Base-by-base conservation (phyloP, 2,113 vertebrate species). In the Prochilodus magdalenae region DNA sequence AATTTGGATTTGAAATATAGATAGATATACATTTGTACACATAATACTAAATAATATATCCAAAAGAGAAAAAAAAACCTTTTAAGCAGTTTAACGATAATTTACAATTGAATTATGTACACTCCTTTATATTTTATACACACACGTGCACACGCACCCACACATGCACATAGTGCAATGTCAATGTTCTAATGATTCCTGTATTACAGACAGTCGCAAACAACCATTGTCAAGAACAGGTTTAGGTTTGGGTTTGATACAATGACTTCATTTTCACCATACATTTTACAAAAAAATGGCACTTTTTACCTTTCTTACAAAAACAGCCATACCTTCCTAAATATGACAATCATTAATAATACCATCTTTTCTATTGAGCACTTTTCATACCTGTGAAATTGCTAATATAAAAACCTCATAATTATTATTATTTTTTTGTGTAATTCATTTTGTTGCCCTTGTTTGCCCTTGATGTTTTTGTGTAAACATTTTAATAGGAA, bases 91-190 rank as follows among this genome's bases (percentile, higher is more conserved):
- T 94, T 95, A 95, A 93, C 95, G 89, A 93, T 94, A 91, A 96
- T 96, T 96, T 96, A 96, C 95, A 96, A 89, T 90, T 88, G 86
- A 85, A 87, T 95, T 89, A 95, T 96, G 91, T 96, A 96, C 96
- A 96, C 85, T 92, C 93, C 94, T 88, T 94, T 94, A 65, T 93
- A 95, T 94, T 93, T 85, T 90, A 84, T 70, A 86, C 92, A 90
- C 92, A 93, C 90, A 93, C 89, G 91, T 88, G 94, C 36, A 73
- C 65, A 40, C 30, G 60, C 51, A 93, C 88, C 94, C 36, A 77
- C 49, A 30, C 27, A 72, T 51, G 67, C 63, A 85, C 78, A 87
- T 72, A 84, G 85, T 83, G 75, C 81, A 86, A 77, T 76, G 75
- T 73, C 84, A 82, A 65, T 75, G 63, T 49, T 77, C 66, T 22